Evolutionary conservation across 2,888 invertebrate species (phyloP).

Genomic region (Apamea sordens): DNA sequence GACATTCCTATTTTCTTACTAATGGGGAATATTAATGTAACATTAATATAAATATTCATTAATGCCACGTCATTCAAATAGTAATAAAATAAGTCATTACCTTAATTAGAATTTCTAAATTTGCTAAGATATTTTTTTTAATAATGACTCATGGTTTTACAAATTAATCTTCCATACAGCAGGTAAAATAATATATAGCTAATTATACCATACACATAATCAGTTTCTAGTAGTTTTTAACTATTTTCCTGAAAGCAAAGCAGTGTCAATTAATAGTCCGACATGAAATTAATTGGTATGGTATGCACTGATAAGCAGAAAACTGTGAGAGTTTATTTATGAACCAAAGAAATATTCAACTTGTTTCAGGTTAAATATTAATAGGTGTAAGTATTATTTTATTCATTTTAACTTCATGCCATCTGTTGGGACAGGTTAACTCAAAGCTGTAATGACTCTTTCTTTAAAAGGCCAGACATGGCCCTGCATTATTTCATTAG

Average conservation of each 20-base stretch:
- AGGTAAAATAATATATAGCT: background rate
- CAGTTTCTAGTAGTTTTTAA: slow-evolving; percentile 5
- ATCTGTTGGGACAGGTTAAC: background rate
- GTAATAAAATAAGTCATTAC: background rate
- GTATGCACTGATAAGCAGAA: slow-evolving; percentile 49
- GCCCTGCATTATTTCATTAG: background rate
- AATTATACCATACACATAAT: slow-evolving; percentile 5
- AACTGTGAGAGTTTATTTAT: slow-evolving; percentile 1
- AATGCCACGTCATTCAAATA: background rate
- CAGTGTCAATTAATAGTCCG: background rate
- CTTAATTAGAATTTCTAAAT: slow-evolving; percentile 9
- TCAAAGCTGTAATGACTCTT: background rate
- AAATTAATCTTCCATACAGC: background rate
- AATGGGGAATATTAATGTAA: background rate
- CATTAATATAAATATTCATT: background rate
- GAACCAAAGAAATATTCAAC: background rate
- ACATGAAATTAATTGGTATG: slow-evolving; percentile 20
- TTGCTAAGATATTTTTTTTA: slow-evolving; percentile 2
- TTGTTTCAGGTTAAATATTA: background rate
- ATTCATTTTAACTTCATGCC: background rate
- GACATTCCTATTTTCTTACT: background rate
- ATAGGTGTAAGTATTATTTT: background rate
- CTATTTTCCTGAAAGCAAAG: slow-evolving; percentile 22
- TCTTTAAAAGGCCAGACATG: too few relatives aligned
- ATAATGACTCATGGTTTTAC: background rate